Percentiles rank a stretch among this genome's conserved stretches.
These are phyloP conservation scores for Corythucha ciliata DNA, from an alignment of 2,888 invertebrate species.

Conservation along the genomic window DNA sequence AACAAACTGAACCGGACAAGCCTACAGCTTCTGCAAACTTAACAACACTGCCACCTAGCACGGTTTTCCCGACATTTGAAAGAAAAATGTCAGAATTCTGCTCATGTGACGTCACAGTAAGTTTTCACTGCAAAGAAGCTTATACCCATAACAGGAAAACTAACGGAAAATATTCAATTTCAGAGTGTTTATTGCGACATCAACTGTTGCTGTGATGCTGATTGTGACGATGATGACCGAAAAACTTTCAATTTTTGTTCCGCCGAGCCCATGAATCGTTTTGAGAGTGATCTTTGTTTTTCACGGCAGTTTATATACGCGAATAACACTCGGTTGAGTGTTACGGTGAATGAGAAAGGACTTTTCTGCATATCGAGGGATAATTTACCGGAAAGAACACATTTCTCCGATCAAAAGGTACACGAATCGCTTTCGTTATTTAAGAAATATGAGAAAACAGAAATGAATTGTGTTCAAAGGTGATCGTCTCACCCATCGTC, in stretches of 20 bases:
- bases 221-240: constrained; percentile 55
- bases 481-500: constrained; percentile 1
- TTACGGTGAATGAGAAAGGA: constrained; percentile 36
- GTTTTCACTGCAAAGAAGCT: neutral
- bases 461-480: no score
- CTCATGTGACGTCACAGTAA: constrained; percentile 25
- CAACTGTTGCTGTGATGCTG: constrained; percentile 74
- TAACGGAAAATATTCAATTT: constrained; percentile 32
- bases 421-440: neutral
- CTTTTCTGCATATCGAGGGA: constrained; percentile 52
- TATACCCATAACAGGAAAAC: neutral
- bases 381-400: constrained; percentile 46
- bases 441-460: neutral
- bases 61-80: neutral
- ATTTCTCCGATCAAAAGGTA: constrained; percentile 32
- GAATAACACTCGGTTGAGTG: constrained; percentile 43
- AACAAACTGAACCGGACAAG: no score
- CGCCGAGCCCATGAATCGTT: constrained; percentile 31
- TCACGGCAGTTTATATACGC: constrained; percentile 47
- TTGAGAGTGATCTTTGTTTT: constrained; percentile 45
- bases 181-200: constrained; percentile 62
- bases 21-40: no score
- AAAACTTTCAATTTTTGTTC: constrained; percentile 53
- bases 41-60: constrained; percentile 6
- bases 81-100: constrained; percentile 11